Conservation (phyloP, 2,888 invertebrate species). For the Polydrusus pterygomalis region DNA sequence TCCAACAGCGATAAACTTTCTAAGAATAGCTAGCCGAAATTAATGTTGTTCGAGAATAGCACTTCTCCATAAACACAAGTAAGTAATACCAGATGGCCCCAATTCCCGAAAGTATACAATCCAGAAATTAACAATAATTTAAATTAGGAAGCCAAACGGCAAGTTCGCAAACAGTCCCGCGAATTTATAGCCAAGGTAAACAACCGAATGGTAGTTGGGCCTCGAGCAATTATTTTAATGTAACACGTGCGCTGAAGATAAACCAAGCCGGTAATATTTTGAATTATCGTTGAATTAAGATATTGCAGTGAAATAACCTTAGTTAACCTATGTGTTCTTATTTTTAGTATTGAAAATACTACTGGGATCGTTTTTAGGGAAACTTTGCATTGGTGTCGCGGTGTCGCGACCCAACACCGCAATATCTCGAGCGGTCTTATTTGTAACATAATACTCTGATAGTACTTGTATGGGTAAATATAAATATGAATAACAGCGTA, state of each 20-base stretch:
- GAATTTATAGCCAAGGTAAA: constrained; percentile 50
- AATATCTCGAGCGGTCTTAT: too few species aligned
- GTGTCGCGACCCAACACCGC: too few species aligned
- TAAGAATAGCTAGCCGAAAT: too few species aligned
- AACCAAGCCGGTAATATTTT: constrained; percentile 30
- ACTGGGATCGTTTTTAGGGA: too few species aligned
- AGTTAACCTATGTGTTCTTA: too few species aligned
- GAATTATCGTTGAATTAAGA: constrained; percentile 31
- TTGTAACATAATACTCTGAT: too few species aligned
- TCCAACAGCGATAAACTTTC: too few species aligned
- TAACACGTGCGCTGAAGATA: constrained; percentile 28
- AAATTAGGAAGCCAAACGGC: constrained; percentile 42
- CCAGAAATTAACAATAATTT: constrained; percentile 46
- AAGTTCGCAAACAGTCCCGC: constrained; percentile 43
- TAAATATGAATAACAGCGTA: too few species aligned
- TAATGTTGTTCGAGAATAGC: neutral
- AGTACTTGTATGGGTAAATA: too few species aligned
- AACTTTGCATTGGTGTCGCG: too few species aligned
- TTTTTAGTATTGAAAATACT: too few species aligned
- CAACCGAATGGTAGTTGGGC: constrained; percentile 34
- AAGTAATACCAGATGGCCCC: constrained; percentile 40
- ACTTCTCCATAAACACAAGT: constrained; percentile 4
- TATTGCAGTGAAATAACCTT: too few species aligned
- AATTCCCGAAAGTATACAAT: constrained; percentile 29
- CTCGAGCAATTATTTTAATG: constrained; percentile 48